Evolutionary conservation across 1,140 invertebrate species (phyloP), one percentile per base, ranked within the genome.

Genomic region (Lepidurus packardi): DNA sequence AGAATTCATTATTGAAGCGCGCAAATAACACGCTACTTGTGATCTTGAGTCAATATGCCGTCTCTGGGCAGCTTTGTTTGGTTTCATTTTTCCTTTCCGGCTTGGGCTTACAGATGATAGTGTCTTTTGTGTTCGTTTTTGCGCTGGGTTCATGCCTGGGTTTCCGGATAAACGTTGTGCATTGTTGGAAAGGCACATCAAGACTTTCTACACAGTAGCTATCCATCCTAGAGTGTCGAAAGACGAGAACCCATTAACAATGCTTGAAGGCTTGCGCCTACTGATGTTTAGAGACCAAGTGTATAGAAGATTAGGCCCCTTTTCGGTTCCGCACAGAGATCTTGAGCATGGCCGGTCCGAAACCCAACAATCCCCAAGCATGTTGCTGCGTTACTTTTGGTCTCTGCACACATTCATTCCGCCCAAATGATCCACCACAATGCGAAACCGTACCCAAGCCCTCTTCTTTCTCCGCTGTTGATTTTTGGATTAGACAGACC

Each of bases 381-480:
- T 13, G 16, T 7, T 9, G 53, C 53, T 65, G 21, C 53, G 16
- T 65, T 65, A n/a, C 7, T 21, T 65, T 65, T 7, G 53, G 53
- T 65, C 53, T 65, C 53, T 65, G 53, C 13, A 11, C 53, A 65
- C 53, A 65, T 65, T 65, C 53, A 65, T 65, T 65, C 53, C 53
- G 53, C 53, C 53, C 53, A 65, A 16, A 65, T 65, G 53, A 65
- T 65, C 13, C 16, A 7, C 53, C 53, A 65, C 53, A 65, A 65
- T 65, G 53, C 53, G 13, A 65, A 65, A 21, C 21, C 21, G 53
- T 65, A 65, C 53, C 53, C 13, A 8, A 16, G 53, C 53, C 53
- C 53, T 21, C 45, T 47, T 65, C 53, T 21, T 65, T 65, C 34
- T 34, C 34, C 21, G 13, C 53, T 65, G 16, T 65, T 65, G 53